phyloP scores from a whole-genome alignment of 2,888 invertebrate genomes.

The Sphinx pinastri region DNA sequence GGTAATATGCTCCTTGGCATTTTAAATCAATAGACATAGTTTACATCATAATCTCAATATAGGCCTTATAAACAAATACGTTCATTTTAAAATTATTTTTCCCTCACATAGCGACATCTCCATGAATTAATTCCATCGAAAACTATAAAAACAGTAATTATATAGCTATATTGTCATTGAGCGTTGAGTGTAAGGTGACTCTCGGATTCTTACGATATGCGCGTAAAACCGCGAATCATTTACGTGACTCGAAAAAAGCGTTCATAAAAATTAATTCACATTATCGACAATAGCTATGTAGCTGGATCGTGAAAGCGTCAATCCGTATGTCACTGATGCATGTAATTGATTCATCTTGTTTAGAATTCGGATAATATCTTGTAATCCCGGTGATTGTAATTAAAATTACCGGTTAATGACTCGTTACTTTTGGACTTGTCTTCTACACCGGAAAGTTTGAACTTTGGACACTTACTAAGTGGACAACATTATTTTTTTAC shows the following conservation, averaged over 20 bases:
- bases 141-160: neutral
- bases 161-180: neutral
- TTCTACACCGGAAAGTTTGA: no score
- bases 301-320: constrained; percentile 35
- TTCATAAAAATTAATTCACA: constrained; percentile 26
- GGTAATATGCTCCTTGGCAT: no score
- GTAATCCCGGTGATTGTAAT: neutral
- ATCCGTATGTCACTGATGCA: constrained; percentile 45
- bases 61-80: neutral
- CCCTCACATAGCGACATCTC: neutral
- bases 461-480: no score
- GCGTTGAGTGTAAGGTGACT: neutral
- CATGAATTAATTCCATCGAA: neutral
- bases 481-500: no score
- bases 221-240: constrained; percentile 1
- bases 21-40: no score
- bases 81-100: neutral
- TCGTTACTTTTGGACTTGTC: no score
- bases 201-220: neutral
- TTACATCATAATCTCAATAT: no score
- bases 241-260: constrained; percentile 9
- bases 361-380: constrained; percentile 19
- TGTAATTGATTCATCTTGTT: constrained; percentile 64
- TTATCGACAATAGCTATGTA: constrained; percentile 25
- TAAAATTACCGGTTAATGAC: neutral